Percentiles rank a stretch among this genome's conserved stretches.
These are phyloP conservation scores for Cavia porcellus DNA, from an alignment of 2,113 vertebrate genomes.

Conservation along the genomic window DNA sequence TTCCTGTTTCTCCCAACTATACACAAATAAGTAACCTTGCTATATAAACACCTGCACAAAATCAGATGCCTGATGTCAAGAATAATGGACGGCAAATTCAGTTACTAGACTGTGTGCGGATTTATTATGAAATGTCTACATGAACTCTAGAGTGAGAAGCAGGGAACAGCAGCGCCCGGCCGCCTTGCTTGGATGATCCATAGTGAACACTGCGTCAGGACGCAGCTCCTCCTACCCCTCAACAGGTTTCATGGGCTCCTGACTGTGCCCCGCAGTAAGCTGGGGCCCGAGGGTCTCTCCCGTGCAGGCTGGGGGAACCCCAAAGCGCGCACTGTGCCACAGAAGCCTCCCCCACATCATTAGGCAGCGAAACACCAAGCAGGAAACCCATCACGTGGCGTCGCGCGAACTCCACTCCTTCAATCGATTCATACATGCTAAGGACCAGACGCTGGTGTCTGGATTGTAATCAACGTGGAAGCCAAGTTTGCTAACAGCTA, in stretches of 20 bases:
- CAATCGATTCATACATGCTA: not conserved
- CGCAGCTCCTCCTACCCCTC: accelerated
- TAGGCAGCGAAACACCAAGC: accelerated
- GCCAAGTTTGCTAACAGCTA: not conserved
- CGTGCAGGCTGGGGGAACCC: accelerated
- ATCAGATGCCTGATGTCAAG: accelerated
- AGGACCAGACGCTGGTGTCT: accelerated
- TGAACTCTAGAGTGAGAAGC: not conserved
- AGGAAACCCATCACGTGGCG: accelerated
- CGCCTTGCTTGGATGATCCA: not conserved
- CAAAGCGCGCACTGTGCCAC: too few relatives aligned
- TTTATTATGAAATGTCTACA: not conserved
- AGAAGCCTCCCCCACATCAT: not conserved
- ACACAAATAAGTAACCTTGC: not conserved
- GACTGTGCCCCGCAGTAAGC: accelerated
- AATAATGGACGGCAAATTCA: not conserved
- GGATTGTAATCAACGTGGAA: not conserved
- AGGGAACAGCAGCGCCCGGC: not conserved
- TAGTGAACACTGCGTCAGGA: not conserved
- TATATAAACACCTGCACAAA: not conserved
- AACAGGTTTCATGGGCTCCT: not conserved
- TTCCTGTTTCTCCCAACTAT: not conserved
- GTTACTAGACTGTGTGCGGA: not conserved
- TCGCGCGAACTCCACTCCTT: not conserved
- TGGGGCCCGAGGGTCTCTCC: not conserved